These are phyloP conservation scores for Tridacna crocea DNA, from an alignment of 2,888 invertebrate species.

Conservation along the genomic window DNA sequence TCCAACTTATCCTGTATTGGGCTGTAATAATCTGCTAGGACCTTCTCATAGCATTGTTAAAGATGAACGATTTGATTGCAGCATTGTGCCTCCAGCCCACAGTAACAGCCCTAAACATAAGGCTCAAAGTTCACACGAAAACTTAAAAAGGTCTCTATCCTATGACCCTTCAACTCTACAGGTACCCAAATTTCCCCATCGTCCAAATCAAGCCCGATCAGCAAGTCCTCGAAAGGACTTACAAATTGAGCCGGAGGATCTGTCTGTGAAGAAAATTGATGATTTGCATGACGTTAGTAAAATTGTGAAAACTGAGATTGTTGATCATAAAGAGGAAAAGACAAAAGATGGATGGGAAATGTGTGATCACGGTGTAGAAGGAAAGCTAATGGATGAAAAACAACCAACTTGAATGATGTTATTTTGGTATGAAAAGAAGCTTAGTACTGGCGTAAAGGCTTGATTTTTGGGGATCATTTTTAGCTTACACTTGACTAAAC, in stretches of 20 bases:
- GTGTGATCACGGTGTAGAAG: neutral
- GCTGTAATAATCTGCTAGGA: conserved; percentile 6
- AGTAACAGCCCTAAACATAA: neutral
- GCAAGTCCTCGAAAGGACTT: conserved; percentile 33
- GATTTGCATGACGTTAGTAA: too few species aligned
- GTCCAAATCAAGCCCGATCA: conserved; percentile 29
- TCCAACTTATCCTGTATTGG: conserved; percentile 11
- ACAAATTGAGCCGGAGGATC: conserved; percentile 72
- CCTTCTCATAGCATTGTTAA: neutral
- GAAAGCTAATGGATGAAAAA: neutral
- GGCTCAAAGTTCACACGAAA: conserved; percentile 11
- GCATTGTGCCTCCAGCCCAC: neutral
- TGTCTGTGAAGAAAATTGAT: conserved; percentile 59
- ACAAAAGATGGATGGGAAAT: neutral
- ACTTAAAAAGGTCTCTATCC: conserved; percentile 32
- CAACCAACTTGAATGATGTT: neutral
- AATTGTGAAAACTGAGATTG: neutral
- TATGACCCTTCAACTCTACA: conserved; percentile 33
- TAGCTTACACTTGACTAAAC: too few species aligned
- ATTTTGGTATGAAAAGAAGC: too few species aligned
- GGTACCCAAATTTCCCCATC: conserved; percentile 17
- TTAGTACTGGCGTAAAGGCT: too few species aligned
- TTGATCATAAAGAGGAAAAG: neutral
- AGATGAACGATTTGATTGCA: neutral
- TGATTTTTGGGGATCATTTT: too few species aligned